Percentiles rank a stretch among this genome's conserved stretches.
Conservation (phyloP, 2,113 vertebrate species). For the human (Homo sapiens) region GRCh38 chr2:212735501-212736000, state of each 20-base stretch:
- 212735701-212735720: not conserved
- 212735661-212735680: not conserved
- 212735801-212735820: not conserved
- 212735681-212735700: not conserved
- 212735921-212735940: not conserved
- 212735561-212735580: not conserved
- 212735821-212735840: not conserved
- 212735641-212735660: not conserved
- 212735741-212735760: not conserved
- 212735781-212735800: not conserved
- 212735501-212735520: not conserved
- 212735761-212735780: not conserved
- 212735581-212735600: not conserved
- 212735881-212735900: not conserved
- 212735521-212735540: not conserved
- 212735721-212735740: not conserved
- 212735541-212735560: not conserved
- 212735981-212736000: not conserved
- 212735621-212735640: not conserved
- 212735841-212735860: not conserved
- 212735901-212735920: not conserved
- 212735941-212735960: not conserved
- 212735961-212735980: not conserved
- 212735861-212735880: not conserved
- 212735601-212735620: not conserved